These are phyloP conservation scores for Agrochola circellaris DNA, from an alignment of 2,888 invertebrate genomes.

Conservation along the genomic window DNA sequence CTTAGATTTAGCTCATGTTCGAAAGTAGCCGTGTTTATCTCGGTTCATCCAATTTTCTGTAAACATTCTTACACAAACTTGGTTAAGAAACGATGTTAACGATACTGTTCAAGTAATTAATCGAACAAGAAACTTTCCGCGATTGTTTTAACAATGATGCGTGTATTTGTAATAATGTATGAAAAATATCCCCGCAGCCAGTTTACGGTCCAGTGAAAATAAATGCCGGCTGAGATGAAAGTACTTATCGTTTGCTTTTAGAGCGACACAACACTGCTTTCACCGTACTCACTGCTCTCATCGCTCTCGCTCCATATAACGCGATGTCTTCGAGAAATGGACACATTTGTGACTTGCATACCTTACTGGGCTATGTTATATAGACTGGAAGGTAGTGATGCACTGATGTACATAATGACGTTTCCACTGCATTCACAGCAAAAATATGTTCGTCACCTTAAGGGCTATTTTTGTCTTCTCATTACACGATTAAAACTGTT, in stretches of 20 bases:
- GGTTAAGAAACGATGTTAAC: neutral
- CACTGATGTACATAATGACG: neutral
- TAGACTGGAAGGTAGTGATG: neutral
- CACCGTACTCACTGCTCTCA: conserved; percentile 31
- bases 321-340: conserved; percentile 31
- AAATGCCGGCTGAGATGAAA: conserved; percentile 39
- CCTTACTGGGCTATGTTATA: neutral
- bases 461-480: neutral
- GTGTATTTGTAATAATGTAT: neutral
- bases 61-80: neutral
- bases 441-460: neutral
- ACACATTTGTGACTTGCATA: conserved; percentile 22
- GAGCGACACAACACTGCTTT: conserved; percentile 53
- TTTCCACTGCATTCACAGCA: neutral
- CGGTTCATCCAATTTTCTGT: neutral
- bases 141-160: neutral
- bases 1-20: neutral
- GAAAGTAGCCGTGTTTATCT: neutral
- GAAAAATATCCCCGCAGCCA: neutral
- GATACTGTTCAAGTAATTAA: neutral
- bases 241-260: conserved; percentile 58
- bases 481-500: neutral
- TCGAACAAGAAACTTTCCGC: neutral
- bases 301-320: conserved; percentile 32
- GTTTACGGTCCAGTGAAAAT: conserved; percentile 34